Evolutionary conservation across 2,113 vertebrate species (phyloP).

Genomic region (Nycticorax nycticorax): DNA sequence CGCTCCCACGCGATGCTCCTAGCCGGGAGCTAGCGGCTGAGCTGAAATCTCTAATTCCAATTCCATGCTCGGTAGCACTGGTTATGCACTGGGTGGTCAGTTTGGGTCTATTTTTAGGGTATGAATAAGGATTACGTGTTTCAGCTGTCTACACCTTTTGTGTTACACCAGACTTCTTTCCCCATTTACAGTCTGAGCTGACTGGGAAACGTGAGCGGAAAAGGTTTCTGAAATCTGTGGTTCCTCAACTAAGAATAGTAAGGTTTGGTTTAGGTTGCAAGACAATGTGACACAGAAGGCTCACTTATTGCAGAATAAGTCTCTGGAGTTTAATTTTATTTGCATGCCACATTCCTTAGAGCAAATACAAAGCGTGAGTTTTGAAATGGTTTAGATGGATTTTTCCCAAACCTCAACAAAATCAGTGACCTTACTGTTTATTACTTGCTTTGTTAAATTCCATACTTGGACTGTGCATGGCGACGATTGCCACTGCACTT

Average conservation of each 20-base stretch:
- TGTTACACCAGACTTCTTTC: slow-evolving; percentile 24
- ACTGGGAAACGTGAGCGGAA: background rate
- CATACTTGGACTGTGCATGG: background rate
- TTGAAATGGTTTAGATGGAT: slow-evolving; percentile 4
- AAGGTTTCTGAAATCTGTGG: slow-evolving; percentile 20
- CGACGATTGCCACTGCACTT: background rate
- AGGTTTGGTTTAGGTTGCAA: background rate
- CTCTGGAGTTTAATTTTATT: slow-evolving; percentile 24
- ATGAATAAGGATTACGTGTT: slow-evolving; percentile 33
- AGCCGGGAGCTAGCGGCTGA: background rate
- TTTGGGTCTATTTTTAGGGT: slow-evolving; percentile 37
- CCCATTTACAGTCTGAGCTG: background rate
- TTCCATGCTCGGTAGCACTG: background rate
- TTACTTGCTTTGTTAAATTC: background rate
- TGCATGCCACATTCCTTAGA: slow-evolving; percentile 10
- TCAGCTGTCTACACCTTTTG: slow-evolving; percentile 41
- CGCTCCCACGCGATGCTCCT: background rate
- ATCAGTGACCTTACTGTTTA: background rate
- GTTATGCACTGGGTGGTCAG: slow-evolving; percentile 15
- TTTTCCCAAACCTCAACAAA: slow-evolving; percentile 17
- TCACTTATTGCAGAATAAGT: slow-evolving; percentile 5
- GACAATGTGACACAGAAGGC: background rate
- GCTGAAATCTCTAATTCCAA: background rate
- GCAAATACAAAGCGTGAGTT: slow-evolving; percentile 19
- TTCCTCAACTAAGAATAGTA: background rate